Evolutionary conservation across 1,140 invertebrate species (phyloP).

Genomic region (Melanaphis sacchari): DNA sequence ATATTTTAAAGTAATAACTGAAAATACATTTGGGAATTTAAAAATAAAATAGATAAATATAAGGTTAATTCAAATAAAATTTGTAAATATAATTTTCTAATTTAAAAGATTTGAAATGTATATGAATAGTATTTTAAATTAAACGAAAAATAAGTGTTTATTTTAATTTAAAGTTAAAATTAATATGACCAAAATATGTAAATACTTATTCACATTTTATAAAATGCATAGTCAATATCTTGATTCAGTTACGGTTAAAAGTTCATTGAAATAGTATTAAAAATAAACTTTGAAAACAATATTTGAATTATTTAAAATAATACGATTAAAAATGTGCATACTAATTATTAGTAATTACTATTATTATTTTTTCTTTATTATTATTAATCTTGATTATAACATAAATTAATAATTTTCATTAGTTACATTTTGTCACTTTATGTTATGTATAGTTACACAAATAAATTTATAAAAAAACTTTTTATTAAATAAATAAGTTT

Average conservation of each 20-base stretch:
- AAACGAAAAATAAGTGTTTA: background rate
- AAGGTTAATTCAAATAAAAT: background rate
- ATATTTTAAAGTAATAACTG: background rate
- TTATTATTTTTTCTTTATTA: no score
- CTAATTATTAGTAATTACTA: no score
- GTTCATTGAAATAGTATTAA: no score
- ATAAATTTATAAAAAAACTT: no score
- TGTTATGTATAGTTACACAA: no score
- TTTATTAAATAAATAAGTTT: no score
- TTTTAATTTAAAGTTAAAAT: background rate
- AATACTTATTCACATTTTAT: background rate
- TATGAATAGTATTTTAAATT: background rate
- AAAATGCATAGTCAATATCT: background rate
- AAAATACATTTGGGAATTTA: background rate
- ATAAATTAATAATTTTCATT: no score
- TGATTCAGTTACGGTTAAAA: background rate
- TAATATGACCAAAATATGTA: background rate
- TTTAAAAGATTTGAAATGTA: background rate
- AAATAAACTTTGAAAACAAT: no score
- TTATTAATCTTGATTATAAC: no score
- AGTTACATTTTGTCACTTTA: no score
- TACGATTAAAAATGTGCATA: no score
- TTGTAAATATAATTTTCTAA: background rate
- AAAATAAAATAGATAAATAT: background rate
- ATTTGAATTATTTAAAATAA: no score